Base-by-base conservation (phyloP, 2,113 vertebrate genomes). In the Psophia crepitans region DNA sequence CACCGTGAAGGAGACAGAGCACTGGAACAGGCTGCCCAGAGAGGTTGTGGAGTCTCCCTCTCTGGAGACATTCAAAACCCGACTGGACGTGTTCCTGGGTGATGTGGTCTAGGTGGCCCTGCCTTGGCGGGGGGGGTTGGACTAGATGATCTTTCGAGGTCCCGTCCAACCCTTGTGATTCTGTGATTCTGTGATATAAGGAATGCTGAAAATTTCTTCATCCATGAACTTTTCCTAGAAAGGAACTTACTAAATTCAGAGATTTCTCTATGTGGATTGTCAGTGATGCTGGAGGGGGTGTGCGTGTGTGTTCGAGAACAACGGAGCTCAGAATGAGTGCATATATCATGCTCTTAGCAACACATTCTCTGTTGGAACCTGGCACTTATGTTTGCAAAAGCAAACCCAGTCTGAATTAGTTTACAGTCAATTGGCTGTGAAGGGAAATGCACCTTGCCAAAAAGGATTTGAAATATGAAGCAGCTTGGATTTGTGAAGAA, bases 351-450 rank as follows among this genome's bases (percentile, higher is more conserved):
- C 81, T 89, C 61, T 94, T 84, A 89, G 95, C 80, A 93, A 84
- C 83, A 54, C 15, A 16, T 92, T 94, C 95, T 84, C 94, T 69
- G 89, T 71, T 95, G 92, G 95, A 96, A 91, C 66, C 87, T 63
- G 96, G 87, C 37, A 65, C 81, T 92, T 76, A 10, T 20, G 84
- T 96, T 96, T 90, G 92, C 83, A 81, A 81, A 95, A 90, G 88
- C 88, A 96, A 96, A 71, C 91, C 81, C 78, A 63, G 75, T 91
- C 91, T 91, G 94, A 96, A 96, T 96, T 89, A 96, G 94, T 93
- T 93, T 93, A 89, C 74, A 89, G 89, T 90, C 97, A 97, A 96
- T 97, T 97, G 93, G 81, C 89, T 94, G 93, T 91, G 94, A 96
- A 95, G 84, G 87, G 81, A 94, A 89, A 91, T 12, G 4, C 66